A percentile compares a stretch with the other conserved stretches of the same genome.
Conservation (phyloP, 2,797 vertebrate species). For the Manis javanica region DNA sequence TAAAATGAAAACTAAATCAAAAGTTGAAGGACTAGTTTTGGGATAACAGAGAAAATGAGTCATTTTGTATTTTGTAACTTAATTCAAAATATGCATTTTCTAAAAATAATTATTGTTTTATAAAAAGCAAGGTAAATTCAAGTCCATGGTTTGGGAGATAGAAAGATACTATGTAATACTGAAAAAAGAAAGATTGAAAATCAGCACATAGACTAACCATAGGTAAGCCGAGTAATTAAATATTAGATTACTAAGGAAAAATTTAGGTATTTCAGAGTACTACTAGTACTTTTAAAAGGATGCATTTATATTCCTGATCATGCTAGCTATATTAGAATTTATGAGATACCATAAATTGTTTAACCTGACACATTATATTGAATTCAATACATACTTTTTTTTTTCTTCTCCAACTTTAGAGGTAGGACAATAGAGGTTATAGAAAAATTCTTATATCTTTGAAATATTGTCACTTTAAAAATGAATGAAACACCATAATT, state of each 20-base stretch:
- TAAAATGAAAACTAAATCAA: constrained; percentile 35
- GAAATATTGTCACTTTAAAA: constrained; percentile 46
- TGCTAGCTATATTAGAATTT: neutral
- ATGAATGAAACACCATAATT: neutral
- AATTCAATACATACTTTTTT: neutral
- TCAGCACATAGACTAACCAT: neutral
- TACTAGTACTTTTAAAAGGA: neutral
- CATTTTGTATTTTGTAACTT: neutral
- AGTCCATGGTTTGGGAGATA: neutral
- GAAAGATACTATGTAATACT: neutral
- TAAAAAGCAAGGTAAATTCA: neutral
- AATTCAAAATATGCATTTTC: neutral
- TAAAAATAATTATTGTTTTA: constrained; percentile 15
- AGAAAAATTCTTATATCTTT: constrained; percentile 41
- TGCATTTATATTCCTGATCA: neutral
- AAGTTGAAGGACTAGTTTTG: constrained; percentile 31
- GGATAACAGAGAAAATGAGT: constrained; percentile 14
- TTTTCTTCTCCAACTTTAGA: neutral
- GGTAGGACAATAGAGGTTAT: neutral
- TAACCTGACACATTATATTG: neutral
- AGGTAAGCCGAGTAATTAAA: neutral
- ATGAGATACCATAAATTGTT: neutral
- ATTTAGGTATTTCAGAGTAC: neutral
- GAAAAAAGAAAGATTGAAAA: neutral
- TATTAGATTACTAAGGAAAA: neutral